Conservation (phyloP, 2,797 vertebrate species). For the Sebastes oblongus region DNA sequence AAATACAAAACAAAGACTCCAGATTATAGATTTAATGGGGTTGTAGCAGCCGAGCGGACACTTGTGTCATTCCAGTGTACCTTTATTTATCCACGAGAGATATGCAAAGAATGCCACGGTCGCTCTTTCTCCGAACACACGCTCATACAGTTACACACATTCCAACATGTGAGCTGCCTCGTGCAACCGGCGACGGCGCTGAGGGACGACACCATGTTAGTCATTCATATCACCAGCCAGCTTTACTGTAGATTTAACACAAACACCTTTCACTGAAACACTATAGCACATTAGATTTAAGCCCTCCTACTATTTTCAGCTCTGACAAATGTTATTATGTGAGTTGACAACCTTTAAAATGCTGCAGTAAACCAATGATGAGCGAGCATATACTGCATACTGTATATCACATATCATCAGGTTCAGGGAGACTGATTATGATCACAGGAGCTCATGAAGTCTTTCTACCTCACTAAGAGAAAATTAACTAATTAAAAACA, state of each 20-base stretch:
- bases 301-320: background rate
- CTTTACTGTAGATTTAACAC: background rate
- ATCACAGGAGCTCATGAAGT: background rate
- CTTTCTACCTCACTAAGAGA: background rate
- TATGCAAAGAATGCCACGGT: conserved; percentile 54
- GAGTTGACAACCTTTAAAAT: background rate
- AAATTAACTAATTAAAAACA: background rate
- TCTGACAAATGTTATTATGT: background rate
- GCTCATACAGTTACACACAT: conserved; percentile 26
- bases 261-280: background rate
- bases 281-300: background rate
- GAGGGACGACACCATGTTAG: background rate
- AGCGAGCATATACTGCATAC: background rate
- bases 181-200: background rate
- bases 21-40: background rate
- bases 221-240: background rate
- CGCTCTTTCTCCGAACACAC: conserved; percentile 10
- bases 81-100: conserved; percentile 60
- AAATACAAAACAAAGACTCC: background rate
- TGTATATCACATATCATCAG: conserved; percentile 36
- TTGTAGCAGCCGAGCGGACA: background rate
- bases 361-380: background rate
- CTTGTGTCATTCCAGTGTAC: conserved; percentile 8
- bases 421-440: background rate
- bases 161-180: conserved; percentile 27